Conservation (phyloP, 1,140 invertebrate species). For the Lamellibrachia luymesi region DNA sequence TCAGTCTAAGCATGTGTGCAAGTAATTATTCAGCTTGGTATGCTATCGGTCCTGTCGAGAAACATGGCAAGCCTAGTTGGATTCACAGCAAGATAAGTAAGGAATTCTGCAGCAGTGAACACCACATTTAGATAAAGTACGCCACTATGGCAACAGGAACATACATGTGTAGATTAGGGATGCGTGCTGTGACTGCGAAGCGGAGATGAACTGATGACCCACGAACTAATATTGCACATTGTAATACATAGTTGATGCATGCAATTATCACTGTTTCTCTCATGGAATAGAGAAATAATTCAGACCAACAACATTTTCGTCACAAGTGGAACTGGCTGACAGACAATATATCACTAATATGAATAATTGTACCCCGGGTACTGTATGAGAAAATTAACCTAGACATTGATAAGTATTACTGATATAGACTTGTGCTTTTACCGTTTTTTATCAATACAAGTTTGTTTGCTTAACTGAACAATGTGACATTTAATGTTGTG, state of each 20-base stretch:
- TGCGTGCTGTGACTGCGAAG: neutral
- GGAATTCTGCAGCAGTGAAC: neutral
- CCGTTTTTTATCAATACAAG: neutral
- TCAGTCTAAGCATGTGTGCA: neutral
- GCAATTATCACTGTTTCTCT: neutral
- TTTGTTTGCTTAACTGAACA: neutral
- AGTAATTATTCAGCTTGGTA: neutral
- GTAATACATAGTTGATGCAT: neutral
- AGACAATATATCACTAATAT: neutral
- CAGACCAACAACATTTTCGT: neutral
- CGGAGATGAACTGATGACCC: neutral
- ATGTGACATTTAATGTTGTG: neutral
- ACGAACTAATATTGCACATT: neutral
- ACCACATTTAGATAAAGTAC: neutral
- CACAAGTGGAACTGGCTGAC: neutral
- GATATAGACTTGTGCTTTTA: neutral
- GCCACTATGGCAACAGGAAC: neutral
- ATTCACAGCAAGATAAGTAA: neutral
- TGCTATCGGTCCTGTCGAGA: neutral
- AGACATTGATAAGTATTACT: neutral
- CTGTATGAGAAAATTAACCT: neutral
- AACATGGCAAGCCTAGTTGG: neutral
- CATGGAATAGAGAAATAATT: neutral
- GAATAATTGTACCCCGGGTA: neutral
- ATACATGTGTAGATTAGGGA: neutral